These are phyloP conservation scores for Orchesella cincta DNA, from an alignment of 1,140 invertebrate genomes.

Conservation along the genomic window DNA sequence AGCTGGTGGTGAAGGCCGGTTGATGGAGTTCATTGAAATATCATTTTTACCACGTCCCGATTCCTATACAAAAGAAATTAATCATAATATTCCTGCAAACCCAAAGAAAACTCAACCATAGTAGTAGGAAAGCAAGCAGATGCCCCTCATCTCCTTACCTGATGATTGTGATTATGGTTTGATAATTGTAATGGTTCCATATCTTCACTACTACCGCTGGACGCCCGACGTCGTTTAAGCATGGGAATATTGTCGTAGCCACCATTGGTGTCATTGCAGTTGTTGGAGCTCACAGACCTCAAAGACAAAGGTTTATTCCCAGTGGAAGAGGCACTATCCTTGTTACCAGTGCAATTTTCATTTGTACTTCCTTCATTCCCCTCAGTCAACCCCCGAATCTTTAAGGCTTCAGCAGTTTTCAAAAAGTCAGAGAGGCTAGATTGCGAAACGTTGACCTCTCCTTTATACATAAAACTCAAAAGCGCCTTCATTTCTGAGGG, in stretches of 20 bases:
- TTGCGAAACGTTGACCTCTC: slow-evolving; percentile 84
- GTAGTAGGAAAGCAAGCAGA: not conserved
- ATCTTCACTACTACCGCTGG: slow-evolving; percentile 45
- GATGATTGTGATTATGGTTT: slow-evolving; percentile 38
- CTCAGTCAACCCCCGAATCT: slow-evolving; percentile 85
- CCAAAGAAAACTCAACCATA: not conserved
- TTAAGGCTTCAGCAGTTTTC: slow-evolving; percentile 61
- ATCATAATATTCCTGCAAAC: not conserved
- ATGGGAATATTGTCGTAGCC: slow-evolving; percentile 30
- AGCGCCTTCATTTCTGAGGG: slow-evolving; percentile 82
- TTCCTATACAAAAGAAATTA: slow-evolving; percentile 6
- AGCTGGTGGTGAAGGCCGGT: slow-evolving; percentile 46
- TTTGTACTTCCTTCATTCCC: slow-evolving; percentile 35
- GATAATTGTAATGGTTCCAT: slow-evolving; percentile 22
- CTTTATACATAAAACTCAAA: slow-evolving; percentile 88
- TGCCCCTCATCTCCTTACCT: too few species aligned
- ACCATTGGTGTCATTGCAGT: not conserved
- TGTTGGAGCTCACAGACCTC: not conserved
- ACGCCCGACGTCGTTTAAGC: slow-evolving; percentile 39
- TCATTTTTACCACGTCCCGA: slow-evolving; percentile 34
- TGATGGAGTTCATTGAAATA: slow-evolving; percentile 41
- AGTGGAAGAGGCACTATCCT: slow-evolving; percentile 14
- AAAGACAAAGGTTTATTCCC: slow-evolving; percentile 19
- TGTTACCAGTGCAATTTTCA: slow-evolving; percentile 18
- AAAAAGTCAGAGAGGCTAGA: slow-evolving; percentile 68